Conservation (phyloP, 2,797 vertebrate genomes). For the Morelia viridis region DNA sequence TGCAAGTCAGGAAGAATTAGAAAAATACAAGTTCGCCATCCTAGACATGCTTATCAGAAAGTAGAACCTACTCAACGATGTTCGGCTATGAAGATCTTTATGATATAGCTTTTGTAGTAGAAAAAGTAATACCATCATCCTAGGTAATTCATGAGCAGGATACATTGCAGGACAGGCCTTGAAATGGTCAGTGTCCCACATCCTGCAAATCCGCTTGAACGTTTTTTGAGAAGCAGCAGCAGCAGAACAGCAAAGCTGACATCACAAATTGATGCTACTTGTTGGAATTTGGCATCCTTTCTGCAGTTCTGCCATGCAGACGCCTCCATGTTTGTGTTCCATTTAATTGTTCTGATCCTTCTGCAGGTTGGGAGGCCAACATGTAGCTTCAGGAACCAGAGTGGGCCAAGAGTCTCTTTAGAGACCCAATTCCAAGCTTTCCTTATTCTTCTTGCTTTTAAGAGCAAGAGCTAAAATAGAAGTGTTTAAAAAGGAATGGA, state of each 20-base stretch:
- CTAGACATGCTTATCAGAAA: neutral
- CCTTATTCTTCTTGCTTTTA: neutral
- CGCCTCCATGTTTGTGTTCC: neutral
- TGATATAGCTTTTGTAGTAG: no score
- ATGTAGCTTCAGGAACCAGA: neutral
- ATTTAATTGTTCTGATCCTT: neutral
- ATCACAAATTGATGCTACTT: neutral
- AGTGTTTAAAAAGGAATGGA: constrained; percentile 19
- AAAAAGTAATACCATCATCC: no score
- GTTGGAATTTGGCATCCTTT: neutral
- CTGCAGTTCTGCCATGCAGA: neutral
- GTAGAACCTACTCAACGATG: no score
- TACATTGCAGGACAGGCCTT: neutral
- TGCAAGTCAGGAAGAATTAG: no score
- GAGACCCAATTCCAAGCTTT: constrained; percentile 9
- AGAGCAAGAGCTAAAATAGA: constrained; percentile 21
- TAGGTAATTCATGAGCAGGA: neutral
- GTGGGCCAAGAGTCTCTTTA: neutral
- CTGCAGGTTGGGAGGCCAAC: neutral
- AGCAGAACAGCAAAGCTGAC: neutral
- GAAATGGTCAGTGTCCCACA: neutral
- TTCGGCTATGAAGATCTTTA: neutral
- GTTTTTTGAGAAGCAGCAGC: no score
- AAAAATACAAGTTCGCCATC: neutral
- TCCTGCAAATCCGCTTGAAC: neutral